A percentile compares a stretch with the other conserved stretches of the same genome.
phyloP scores from a whole-genome alignment of 2,888 invertebrate genomes.

The Perizoma affinitatum region DNA sequence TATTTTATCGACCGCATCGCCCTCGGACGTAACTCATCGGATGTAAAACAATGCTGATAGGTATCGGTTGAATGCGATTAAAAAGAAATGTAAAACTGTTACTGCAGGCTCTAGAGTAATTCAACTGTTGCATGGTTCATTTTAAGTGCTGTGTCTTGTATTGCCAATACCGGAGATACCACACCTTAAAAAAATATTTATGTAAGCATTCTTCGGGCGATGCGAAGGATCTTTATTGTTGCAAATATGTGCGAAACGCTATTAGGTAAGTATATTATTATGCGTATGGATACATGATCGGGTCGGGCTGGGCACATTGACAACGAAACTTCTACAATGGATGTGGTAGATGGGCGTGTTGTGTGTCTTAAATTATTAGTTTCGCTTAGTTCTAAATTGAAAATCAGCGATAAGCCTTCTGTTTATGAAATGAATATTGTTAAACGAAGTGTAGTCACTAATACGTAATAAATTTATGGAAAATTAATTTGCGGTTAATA shows the following conservation, averaged over 20 bases:
- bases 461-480: too few species aligned
- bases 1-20: constrained; percentile 70
- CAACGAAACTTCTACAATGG: constrained; percentile 5
- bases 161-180: constrained; percentile 56
- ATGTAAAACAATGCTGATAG: constrained; percentile 77
- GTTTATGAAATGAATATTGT: too few species aligned
- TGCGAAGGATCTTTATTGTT: constrained; percentile 30
- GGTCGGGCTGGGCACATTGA: constrained; percentile 16
- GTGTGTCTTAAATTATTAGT: too few species aligned
- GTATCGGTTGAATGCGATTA: constrained; percentile 67
- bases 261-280: constrained; percentile 19
- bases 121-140: constrained; percentile 59
- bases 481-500: too few species aligned
- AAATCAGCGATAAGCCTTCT: too few species aligned
- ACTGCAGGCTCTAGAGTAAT: constrained; percentile 62
- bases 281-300: constrained; percentile 17
- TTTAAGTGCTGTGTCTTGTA: constrained; percentile 77
- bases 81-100: constrained; percentile 65
- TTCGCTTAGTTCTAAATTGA: too few species aligned
- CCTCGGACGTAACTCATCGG: constrained; percentile 68
- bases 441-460: too few species aligned
- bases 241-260: constrained; percentile 29
- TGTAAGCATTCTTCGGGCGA: constrained; percentile 29
- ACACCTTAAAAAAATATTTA: constrained; percentile 49
- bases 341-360: too few species aligned